Conservation (phyloP, 2,113 vertebrate genomes). For the Dromiciops gliroides region DNA sequence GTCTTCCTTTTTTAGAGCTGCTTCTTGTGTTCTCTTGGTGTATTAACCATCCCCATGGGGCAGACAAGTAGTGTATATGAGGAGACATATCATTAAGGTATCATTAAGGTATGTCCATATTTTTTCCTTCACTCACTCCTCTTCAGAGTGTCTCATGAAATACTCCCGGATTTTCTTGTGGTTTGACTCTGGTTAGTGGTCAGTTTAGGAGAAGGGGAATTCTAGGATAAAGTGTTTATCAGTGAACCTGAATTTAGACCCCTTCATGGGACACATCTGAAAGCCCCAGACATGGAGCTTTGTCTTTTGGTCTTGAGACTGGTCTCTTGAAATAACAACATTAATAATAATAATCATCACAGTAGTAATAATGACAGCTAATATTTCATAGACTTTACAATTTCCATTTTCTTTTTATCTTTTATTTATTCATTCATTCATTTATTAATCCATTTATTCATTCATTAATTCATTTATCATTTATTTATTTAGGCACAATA, state of each 20-base stretch:
- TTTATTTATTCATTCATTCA: too few relatives aligned
- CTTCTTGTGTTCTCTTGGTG: background rate
- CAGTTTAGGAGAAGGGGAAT: background rate
- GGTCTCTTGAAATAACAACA: background rate
- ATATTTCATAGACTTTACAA: background rate
- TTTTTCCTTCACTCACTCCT: background rate
- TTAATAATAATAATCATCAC: background rate
- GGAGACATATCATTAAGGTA: background rate
- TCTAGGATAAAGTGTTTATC: background rate
- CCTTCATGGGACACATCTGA: background rate
- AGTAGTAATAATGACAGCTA: background rate
- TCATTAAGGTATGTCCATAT: background rate
- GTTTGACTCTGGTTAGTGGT: background rate
- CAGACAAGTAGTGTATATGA: background rate
- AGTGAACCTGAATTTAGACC: background rate
- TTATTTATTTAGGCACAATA: too few relatives aligned
- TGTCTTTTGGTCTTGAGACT: background rate
- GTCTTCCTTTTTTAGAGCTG: background rate
- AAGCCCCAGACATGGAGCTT: background rate
- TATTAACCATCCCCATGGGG: too few relatives aligned
- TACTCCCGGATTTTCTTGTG: background rate
- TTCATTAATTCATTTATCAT: too few relatives aligned
- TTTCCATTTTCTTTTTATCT: too few relatives aligned
- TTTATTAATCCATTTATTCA: too few relatives aligned
- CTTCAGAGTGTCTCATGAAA: background rate